Evolutionary conservation across 2,113 vertebrate genomes (phyloP), one percentile per base, ranked within the genome.

Genomic region (Rhipidura dahli): DNA sequence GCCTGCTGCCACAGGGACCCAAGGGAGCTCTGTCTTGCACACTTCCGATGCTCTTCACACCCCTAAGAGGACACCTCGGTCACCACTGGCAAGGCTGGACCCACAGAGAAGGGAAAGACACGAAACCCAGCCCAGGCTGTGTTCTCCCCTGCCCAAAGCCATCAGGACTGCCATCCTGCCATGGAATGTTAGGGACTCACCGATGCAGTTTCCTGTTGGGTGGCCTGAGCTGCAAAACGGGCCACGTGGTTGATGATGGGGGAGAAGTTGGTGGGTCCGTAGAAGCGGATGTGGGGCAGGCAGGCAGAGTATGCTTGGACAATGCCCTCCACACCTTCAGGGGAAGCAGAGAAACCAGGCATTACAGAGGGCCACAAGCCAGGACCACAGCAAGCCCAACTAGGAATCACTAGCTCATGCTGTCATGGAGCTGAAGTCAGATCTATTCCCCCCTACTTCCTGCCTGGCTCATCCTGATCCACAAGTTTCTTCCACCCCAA

Each of bases 201-300:
- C 4, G 97, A 98, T 49, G 99, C 99, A 16, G 98, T 98, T 72
- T 99, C 98, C 88, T 99, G 99, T 10, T 99, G 99, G 6, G 98
- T 98, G 35, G 99, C 99, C 97, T 99, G 99, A 33, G 98, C 98
- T 0, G 99, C 99, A 14, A 99, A 99, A 26, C 99, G 98, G 2
- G 99, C 99, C 91, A 99, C 99, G 0, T 99, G 99, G 97, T 98
- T 99, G 97, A 99, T 96, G 56, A 99, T 99, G 40, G 99, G 99
- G 60, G 99, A 98, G 91, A 99, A 99, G 96, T 99, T 99, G 72
- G 99, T 99, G 51, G 99, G 99, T 26, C 99, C 99, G 0, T 99
- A 99, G 98, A 99, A 99, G 77, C 99, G 99, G 87, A 99, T 98
- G 94, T 99, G 99, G 76, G 99, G 99, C 85, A 99, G 98, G 91